Conservation (phyloP, 2,888 invertebrate genomes). For the Cantharis lateralis region DNA sequence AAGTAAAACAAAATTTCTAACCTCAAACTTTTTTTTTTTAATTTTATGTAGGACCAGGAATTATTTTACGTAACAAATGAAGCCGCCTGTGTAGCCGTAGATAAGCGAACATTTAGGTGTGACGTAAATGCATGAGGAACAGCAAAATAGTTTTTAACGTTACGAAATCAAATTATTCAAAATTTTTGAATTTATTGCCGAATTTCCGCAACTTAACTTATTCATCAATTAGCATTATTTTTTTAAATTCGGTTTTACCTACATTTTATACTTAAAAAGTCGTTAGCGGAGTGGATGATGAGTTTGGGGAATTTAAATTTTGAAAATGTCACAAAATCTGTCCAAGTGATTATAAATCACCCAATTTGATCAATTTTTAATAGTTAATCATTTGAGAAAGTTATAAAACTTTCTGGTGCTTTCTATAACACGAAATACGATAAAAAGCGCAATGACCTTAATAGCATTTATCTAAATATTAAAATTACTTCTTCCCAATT, state of each 20-base stretch:
- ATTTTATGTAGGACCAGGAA: too few relatives aligned
- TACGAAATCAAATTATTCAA: not conserved
- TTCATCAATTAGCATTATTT: not conserved
- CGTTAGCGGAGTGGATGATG: not conserved
- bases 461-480: not conserved
- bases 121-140: too few relatives aligned
- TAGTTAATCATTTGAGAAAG: constrained; percentile 1
- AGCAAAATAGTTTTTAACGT: too few relatives aligned
- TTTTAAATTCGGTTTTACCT: not conserved
- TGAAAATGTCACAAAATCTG: not conserved
- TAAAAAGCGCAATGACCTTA: constrained; percentile 4
- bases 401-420: constrained; percentile 4
- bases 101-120: not conserved
- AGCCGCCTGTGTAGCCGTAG: not conserved
- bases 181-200: not conserved
- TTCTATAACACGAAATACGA: constrained; percentile 5
- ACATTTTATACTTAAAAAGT: not conserved
- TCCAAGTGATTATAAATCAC: not conserved
- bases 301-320: not conserved
- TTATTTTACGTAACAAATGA: not conserved
- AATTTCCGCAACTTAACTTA: not conserved
- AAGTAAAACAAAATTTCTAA: too few relatives aligned
- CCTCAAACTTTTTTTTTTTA: too few relatives aligned
- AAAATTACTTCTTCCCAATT: not conserved
- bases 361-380: not conserved